phyloP scores from a whole-genome alignment of 2,888 invertebrate species.

The Elgonia sp. region DNA sequence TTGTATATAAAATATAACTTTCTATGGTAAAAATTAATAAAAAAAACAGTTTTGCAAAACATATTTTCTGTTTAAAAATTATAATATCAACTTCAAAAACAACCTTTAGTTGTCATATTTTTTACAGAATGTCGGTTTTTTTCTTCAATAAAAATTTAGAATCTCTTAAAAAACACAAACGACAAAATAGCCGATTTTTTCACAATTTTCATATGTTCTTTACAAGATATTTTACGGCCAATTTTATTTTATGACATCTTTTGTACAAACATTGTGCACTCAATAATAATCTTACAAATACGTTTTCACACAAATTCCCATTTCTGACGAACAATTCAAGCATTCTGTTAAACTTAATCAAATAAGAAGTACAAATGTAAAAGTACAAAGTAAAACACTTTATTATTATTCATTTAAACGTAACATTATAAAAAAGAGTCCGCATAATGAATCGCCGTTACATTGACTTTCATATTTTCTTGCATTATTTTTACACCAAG shows the following conservation, averaged over 20 bases:
- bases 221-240: background rate
- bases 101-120: no score
- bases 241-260: background rate
- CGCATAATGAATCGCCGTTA: slow-evolving; percentile 64
- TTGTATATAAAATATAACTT: no score
- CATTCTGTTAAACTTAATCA: background rate
- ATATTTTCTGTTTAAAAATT: no score
- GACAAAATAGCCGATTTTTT: background rate
- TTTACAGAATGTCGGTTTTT: background rate
- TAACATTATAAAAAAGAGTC: slow-evolving; percentile 53
- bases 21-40: no score
- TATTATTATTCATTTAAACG: slow-evolving; percentile 55
- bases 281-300: background rate
- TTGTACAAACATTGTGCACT: background rate
- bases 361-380: slow-evolving; percentile 9
- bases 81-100: no score
- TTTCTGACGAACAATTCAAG: background rate
- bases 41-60: no score
- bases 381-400: background rate
- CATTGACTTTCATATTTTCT: slow-evolving; percentile 68
- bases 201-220: background rate
- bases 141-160: background rate
- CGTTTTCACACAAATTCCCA: background rate
- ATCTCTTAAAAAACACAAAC: background rate
- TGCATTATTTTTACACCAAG: slow-evolving; percentile 43